Percentiles rank a stretch among this genome's conserved stretches.
Evolutionary conservation across 2,888 invertebrate genomes (phyloP).

Genomic region (Heliconius hortense): DNA sequence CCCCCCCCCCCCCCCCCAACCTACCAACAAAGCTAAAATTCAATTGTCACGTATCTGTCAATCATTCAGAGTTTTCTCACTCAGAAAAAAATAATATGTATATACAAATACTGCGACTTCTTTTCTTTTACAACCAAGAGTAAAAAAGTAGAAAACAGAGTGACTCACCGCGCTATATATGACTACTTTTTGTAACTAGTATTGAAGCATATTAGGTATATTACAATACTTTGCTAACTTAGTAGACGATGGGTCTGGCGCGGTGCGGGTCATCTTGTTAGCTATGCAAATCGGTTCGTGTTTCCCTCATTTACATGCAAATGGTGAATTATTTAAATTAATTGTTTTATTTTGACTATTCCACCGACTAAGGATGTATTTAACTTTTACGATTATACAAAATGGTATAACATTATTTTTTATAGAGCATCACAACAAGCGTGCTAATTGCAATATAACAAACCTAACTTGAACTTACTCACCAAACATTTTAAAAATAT

Average conservation of each 20-base stretch:
- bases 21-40: too few species aligned
- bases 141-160: too few species aligned
- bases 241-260: background rate
- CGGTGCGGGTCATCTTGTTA: conserved; percentile 11
- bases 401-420: conserved; percentile 8
- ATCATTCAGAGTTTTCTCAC: too few species aligned
- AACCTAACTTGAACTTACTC: background rate
- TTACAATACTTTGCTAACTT: background rate
- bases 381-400: conserved; percentile 7
- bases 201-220: background rate
- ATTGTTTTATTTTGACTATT: conserved; percentile 26
- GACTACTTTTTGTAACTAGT: background rate
- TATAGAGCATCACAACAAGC: background rate
- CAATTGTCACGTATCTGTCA: too few species aligned
- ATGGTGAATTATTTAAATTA: conserved; percentile 30
- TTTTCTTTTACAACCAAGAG: too few species aligned
- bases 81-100: too few species aligned
- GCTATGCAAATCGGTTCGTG: conserved; percentile 20
- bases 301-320: conserved; percentile 26
- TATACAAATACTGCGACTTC: too few species aligned
- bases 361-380: background rate
- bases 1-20: too few species aligned
- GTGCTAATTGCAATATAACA: background rate
- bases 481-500: background rate
- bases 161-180: background rate